A percentile compares a stretch with the other conserved stretches of the same genome.
Evolutionary conservation across 2,888 invertebrate genomes (phyloP).

Genomic region (Chrysomela aeneicollis): DNA sequence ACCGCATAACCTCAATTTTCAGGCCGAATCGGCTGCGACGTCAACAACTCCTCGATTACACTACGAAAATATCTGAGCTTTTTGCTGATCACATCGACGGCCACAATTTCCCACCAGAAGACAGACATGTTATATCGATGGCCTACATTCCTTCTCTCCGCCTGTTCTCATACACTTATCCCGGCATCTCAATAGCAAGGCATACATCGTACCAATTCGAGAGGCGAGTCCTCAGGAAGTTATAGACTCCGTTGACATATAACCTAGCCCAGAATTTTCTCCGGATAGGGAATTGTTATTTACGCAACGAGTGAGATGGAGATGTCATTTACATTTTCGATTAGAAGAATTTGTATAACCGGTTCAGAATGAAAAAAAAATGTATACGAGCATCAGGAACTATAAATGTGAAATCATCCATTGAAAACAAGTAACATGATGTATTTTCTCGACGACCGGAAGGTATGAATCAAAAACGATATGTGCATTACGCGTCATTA

Average conservation of each 20-base stretch:
- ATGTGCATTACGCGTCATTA: too few relatives aligned
- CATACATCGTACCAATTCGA: slow-evolving; percentile 26
- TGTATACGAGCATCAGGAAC: too few relatives aligned
- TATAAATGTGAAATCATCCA: too few relatives aligned
- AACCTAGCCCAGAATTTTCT: too few relatives aligned
- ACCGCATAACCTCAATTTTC: slow-evolving; percentile 18
- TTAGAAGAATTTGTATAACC: too few relatives aligned
- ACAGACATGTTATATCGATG: slow-evolving; percentile 38
- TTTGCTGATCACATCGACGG: slow-evolving; percentile 39
- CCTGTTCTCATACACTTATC: slow-evolving; percentile 41
- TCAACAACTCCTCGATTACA: slow-evolving; percentile 14
- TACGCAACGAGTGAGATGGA: too few relatives aligned
- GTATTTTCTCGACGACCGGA: too few relatives aligned
- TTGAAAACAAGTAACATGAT: too few relatives aligned
- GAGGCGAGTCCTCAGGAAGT: not conserved
- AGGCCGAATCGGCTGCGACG: not conserved
- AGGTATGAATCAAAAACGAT: too few relatives aligned
- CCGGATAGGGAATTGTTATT: too few relatives aligned
- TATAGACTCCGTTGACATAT: slow-evolving; percentile 11
- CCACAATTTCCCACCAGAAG: slow-evolving; percentile 39
- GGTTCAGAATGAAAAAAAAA: too few relatives aligned
- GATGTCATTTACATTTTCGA: too few relatives aligned
- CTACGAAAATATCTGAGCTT: slow-evolving; percentile 20
- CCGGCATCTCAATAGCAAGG: slow-evolving; percentile 25
- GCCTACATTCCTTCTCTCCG: slow-evolving; percentile 36